phyloP scores from a whole-genome alignment of 2,113 vertebrate species.

The Xenopus borealis region DNA sequence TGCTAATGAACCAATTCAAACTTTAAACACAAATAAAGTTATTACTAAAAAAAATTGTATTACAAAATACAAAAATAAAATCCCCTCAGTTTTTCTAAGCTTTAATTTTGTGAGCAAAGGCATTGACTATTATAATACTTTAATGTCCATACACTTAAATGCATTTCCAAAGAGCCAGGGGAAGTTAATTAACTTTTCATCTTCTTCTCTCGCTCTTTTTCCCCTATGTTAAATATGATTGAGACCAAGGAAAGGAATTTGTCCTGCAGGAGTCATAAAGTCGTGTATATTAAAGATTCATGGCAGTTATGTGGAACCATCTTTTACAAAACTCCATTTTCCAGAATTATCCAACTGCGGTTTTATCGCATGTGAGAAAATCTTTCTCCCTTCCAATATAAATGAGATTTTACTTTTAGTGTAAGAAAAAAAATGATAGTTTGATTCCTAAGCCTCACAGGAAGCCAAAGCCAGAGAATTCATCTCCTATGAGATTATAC shows the following conservation, averaged over 20 bases:
- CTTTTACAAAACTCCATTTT: neutral
- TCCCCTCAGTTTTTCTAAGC: too few species aligned
- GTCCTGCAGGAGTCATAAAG: neutral
- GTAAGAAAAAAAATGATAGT: neutral
- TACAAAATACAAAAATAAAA: too few species aligned
- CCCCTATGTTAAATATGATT: neutral
- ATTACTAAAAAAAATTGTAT: too few species aligned
- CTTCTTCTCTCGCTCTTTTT: too few species aligned
- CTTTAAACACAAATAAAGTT: too few species aligned
- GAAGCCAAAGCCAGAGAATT: neutral
- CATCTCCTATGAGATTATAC: neutral
- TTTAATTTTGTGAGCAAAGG: too few species aligned
- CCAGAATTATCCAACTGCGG: slow-evolving; percentile 1
- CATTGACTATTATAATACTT: too few species aligned
- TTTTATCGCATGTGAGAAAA: slow-evolving; percentile 1
- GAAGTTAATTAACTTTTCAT: too few species aligned
- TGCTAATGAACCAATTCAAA: too few species aligned
- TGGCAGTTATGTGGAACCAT: neutral
- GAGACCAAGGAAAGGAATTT: neutral
- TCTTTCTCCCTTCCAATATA: neutral
- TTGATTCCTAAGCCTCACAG: neutral
- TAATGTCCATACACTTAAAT: too few species aligned
- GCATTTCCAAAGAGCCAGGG: too few species aligned
- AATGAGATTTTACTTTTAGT: neutral
- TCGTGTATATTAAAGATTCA: neutral